Evolutionary conservation across 2,113 vertebrate genomes (phyloP), one percentile per base, ranked within the genome.

Genomic region (Rhea americana): DNA sequence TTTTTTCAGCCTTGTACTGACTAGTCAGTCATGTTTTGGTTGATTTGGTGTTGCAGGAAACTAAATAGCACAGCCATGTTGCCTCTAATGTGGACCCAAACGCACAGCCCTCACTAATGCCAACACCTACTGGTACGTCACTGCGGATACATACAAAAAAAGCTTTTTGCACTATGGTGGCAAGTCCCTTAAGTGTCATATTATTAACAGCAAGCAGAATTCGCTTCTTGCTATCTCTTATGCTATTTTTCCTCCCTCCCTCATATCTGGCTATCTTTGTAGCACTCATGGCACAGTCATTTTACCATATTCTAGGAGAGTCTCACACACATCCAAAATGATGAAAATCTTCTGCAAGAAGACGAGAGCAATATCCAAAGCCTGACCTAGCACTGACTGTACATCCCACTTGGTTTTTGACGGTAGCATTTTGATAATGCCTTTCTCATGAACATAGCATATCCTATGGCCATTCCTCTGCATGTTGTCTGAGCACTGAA

Each of bases 161-260:
- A 78, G 37, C 16, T 48, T 59, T 68, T 63, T 79, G 45, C 24
- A 39, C 7, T 61, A 48, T 53, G 73, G 45, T 2, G 0, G 43
- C 0, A 0, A 51, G 24, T 13, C 19, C 32, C 17, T 6, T 55
- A 55, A 55, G 53, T 14, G 25, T 55, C 55, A 17, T 7, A 17
- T 30, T 56, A 56, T 30, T 56, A 56, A 16, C 28, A 30, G 55
- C n/a, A 47, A 7, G 61, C 41, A 59, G 70, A 58, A 24, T 32
- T 63, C 1, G 0, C 10, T 61, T 55, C 20, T 65, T 79, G 37
- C 39, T 68, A 9, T 35, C 39, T 61, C 16, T 83, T 71, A 28
- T 10, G 24, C 11, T n/a, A 55, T 61, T 90, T 70, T 66, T 26
- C 70, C 68, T 56, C 30, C 14, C 66, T 5, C n/a, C 55, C 24